Evolutionary conservation across 2,113 vertebrate species (phyloP), one percentile per base, ranked within the genome.

Genomic region (Peromyscus leucopus): DNA sequence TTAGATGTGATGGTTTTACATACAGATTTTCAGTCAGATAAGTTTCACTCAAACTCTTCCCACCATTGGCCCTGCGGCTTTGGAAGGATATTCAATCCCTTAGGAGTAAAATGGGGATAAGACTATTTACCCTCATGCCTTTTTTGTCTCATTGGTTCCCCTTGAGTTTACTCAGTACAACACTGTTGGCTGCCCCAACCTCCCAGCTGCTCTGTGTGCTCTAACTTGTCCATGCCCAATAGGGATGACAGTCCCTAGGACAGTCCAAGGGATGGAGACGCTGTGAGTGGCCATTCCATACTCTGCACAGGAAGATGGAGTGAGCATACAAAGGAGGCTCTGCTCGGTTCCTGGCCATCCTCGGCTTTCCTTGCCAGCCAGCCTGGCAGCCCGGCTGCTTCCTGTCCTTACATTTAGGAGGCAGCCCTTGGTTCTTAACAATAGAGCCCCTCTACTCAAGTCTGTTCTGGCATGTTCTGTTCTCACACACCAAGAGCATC

Each of bases 141-240:
- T 71, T 71, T 24, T 46, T 16, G 36, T 26, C 3, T 39, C n/a
- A n/a, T 16, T 55, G 36, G 26, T 36, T 36, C n/a, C 16, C 59
- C 19, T 55, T 39, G 51, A 19, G 71, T n/a, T 82, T 94, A n/a
- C 12, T 3, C 1, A 9, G 21, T 2, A 78, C 75, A 80, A 83
- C 74, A 2, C 59, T 21, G 28, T 65, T 17, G 10, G 10, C 63
- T 15, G 36, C 2, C 42, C 42, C 11, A 2, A 5, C 28, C 55
- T 74, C 51, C 67, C 1, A 48, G 59, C 36, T 33, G 26, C 15
- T 90, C 15, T n/a, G 74, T 75, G 22, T 42, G 48, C 65, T 59
- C 1, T 26, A 0, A 80, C 21, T 26, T 36, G 46, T 48, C 8
- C 3, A 84, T 42, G 4, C 36, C 28, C 55, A 67, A 1, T 0